Percentiles rank a stretch among this genome's conserved stretches.
Evolutionary conservation across 2,888 invertebrate genomes (phyloP).

Genomic region (Campoletis raptor): DNA sequence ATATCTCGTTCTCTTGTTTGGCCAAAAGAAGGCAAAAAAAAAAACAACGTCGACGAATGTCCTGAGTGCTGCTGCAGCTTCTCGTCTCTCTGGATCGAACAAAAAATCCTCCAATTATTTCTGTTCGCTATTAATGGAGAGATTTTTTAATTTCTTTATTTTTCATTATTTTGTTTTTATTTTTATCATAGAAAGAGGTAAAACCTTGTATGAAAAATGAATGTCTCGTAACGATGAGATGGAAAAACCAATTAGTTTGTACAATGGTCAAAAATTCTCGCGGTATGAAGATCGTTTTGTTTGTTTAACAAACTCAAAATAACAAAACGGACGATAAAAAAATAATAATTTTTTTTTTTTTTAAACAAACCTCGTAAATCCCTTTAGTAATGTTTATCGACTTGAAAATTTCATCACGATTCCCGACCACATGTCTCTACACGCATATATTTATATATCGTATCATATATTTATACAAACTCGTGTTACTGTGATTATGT

Average conservation of each 20-base stretch:
- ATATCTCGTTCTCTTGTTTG: constrained; percentile 39
- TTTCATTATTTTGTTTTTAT: not conserved
- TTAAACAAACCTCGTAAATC: not conserved
- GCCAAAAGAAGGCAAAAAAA: constrained; percentile 14
- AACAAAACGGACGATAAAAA: too few species aligned
- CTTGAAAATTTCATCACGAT: constrained; percentile 40
- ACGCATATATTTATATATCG: too few species aligned
- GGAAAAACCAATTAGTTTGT: not conserved
- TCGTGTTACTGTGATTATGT: constrained; percentile 60
- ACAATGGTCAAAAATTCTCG: not conserved
- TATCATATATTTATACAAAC: not conserved
- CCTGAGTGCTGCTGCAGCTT: not conserved
- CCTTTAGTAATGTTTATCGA: constrained; percentile 1
- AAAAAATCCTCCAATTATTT: constrained; percentile 43
- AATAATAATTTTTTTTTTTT: too few species aligned
- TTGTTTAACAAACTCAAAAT: not conserved
- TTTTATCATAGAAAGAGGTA: not conserved
- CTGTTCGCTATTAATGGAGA: constrained; percentile 12
- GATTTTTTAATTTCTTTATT: not conserved
- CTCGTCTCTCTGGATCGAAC: not conserved
- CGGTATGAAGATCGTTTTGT: not conserved
- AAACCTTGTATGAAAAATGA: not conserved
- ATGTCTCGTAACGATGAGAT: not conserved
- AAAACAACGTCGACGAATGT: constrained; percentile 18
- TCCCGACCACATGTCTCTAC: not conserved